phyloP scores from a whole-genome alignment of 2,797 vertebrate species.

The Tympanoctomys barrerae region DNA sequence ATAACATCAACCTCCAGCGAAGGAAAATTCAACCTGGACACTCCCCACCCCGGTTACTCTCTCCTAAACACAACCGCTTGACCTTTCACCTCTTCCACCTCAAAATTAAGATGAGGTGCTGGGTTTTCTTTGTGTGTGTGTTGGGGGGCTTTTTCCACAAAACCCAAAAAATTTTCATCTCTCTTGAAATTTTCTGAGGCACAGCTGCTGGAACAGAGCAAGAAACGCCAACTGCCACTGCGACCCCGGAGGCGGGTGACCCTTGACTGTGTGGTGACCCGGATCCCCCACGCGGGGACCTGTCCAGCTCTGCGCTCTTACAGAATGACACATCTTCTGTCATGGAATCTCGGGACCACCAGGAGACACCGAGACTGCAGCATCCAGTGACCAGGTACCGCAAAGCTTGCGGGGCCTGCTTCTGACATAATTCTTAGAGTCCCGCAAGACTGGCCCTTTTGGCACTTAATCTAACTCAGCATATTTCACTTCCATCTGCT shows the following conservation, averaged over 20 bases:
- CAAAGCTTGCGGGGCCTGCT: not conserved
- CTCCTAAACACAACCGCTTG: slow-evolving; percentile 10
- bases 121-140: not conserved
- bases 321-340: not conserved
- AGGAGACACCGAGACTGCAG: slow-evolving; percentile 37
- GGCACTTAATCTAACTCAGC: slow-evolving; percentile 56
- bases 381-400: not conserved
- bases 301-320: slow-evolving; percentile 48
- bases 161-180: not conserved
- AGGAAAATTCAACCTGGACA: not conserved
- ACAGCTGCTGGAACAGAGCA: not conserved
- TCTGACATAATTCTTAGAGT: not conserved
- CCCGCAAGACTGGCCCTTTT: slow-evolving; percentile 23
- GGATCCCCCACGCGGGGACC: not conserved
- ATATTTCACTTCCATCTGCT: slow-evolving; percentile 58
- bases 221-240: not conserved
- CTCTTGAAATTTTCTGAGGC: not conserved
- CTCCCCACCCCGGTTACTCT: not conserved
- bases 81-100: slow-evolving; percentile 33
- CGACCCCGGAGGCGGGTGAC: too few species aligned
- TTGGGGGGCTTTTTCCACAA: not conserved
- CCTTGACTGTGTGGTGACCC: not conserved
- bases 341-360: slow-evolving; percentile 40
- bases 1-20: not conserved
- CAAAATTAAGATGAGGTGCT: not conserved